These are phyloP conservation scores for Eulithis testata DNA, from an alignment of 2,888 invertebrate genomes.

Conservation along the genomic window DNA sequence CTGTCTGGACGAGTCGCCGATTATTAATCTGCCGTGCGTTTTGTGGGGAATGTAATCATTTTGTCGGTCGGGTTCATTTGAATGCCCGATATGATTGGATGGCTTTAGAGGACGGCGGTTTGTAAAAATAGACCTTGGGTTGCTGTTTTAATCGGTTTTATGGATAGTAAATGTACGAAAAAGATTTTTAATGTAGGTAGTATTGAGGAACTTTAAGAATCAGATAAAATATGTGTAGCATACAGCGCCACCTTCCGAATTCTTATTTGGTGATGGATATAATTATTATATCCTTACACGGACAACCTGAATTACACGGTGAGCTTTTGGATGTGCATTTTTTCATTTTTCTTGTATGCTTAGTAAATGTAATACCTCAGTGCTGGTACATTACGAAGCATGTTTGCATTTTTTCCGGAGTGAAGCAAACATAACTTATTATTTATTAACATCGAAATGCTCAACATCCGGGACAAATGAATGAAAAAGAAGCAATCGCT, in stretches of 20 bases:
- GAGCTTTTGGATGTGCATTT: no score
- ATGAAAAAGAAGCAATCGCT: constrained; percentile 59
- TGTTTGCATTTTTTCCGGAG: constrained; percentile 10
- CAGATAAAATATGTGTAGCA: no score
- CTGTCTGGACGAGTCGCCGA: constrained; percentile 59
- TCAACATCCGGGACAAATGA: constrained; percentile 24
- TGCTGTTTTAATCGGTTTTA: not conserved
- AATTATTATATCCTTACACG: no score
- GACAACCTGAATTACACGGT: no score
- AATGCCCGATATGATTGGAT: constrained; percentile 52
- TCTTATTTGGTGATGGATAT: no score
- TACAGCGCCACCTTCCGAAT: no score
- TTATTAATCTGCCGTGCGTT: constrained; percentile 76
- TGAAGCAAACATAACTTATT: constrained; percentile 23
- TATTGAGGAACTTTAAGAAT: no score
- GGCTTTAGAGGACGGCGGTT: constrained; percentile 43
- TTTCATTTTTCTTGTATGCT: no score
- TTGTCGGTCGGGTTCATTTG: constrained; percentile 53
- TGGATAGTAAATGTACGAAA: not conserved
- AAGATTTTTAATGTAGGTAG: not conserved
- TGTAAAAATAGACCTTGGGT: constrained; percentile 38
- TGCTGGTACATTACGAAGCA: not conserved
- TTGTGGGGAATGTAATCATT: constrained; percentile 50
- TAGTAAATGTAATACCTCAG: no score
- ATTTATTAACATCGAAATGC: constrained; percentile 20